phyloP scores from a whole-genome alignment of 2,113 vertebrate genomes.

The Raja brachyura region DNA sequence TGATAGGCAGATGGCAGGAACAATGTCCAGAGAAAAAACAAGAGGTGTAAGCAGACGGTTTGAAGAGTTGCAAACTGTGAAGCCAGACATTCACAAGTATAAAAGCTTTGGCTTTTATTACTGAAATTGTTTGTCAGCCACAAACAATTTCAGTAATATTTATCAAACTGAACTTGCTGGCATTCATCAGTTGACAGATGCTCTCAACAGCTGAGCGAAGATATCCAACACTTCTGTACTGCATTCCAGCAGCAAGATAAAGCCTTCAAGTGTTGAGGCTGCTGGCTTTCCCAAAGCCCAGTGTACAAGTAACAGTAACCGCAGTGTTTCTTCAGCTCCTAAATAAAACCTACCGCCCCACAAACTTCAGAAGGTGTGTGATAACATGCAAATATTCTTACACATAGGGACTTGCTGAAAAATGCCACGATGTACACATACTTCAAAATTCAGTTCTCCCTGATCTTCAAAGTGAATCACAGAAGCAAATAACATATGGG shows the following conservation, averaged over 20 bases:
- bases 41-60: too few species aligned
- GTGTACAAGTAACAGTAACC: neutral
- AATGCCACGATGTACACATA: too few species aligned
- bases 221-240: neutral
- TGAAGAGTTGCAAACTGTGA: too few species aligned
- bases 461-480: neutral
- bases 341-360: neutral
- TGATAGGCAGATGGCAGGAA: too few species aligned
- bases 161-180: neutral
- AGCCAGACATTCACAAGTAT: neutral
- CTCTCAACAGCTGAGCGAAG: neutral
- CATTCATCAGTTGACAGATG: neutral
- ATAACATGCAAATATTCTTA: too few species aligned
- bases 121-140: too few species aligned
- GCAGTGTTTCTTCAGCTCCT: neutral
- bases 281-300: neutral
- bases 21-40: too few species aligned
- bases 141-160: neutral
- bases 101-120: neutral
- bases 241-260: neutral
- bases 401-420: neutral
- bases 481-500: neutral
- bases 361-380: neutral
- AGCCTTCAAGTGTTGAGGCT: neutral
- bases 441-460: neutral